Conservation (phyloP, 1,140 invertebrate genomes). For the Ooceraea biroi region DNA sequence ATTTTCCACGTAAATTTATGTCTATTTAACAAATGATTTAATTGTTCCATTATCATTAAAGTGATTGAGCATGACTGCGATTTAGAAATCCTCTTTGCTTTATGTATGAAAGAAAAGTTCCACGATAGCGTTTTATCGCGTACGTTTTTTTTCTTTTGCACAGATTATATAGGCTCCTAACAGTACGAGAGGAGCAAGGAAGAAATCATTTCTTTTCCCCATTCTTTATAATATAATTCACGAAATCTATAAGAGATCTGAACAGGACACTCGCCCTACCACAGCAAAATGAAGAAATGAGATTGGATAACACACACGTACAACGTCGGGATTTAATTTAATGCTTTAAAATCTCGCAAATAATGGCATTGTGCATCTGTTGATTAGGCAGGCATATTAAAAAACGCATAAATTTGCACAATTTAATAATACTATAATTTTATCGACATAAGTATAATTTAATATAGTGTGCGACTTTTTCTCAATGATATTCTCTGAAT, state of each 20-base stretch:
- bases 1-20: neutral
- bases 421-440: neutral
- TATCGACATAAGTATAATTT: neutral
- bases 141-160: conserved; percentile 46
- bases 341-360: conserved; percentile 43
- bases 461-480: too few species aligned
- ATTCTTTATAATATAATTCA: conserved; percentile 77
- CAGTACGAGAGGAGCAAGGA: conserved; percentile 55
- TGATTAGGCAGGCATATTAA: neutral
- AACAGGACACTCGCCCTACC: conserved; percentile 60
- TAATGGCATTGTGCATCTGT: conserved; percentile 5
- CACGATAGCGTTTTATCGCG: neutral
- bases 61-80: neutral
- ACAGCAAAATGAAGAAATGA: conserved; percentile 74
- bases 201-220: conserved; percentile 72
- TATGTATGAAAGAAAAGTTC: neutral
- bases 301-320: conserved; percentile 72
- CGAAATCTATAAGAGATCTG: conserved; percentile 71
- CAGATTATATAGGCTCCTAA: conserved; percentile 78
- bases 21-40: neutral
- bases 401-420: conserved; percentile 4
- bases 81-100: neutral
- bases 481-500: too few species aligned
- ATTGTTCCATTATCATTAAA: neutral
- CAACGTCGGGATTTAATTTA: conserved; percentile 71